Evolutionary conservation across 2,113 vertebrate species (phyloP).

Genomic region (Alectura lathami): DNA sequence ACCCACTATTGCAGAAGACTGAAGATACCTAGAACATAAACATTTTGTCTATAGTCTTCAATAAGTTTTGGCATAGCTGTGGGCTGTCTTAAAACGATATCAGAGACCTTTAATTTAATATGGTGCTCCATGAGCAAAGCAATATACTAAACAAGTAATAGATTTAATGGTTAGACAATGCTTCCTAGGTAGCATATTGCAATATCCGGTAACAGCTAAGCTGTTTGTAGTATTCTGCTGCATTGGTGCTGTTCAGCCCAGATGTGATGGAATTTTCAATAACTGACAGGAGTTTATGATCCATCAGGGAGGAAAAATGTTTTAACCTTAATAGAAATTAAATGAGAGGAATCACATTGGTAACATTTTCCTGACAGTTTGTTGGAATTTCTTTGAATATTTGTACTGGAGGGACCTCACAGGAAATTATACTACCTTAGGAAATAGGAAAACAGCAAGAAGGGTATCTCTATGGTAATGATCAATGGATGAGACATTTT

Average conservation of each 20-base stretch:
- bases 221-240: neutral
- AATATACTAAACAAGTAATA: neutral
- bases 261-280: neutral
- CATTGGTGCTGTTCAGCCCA: neutral
- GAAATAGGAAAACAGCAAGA: neutral
- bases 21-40: neutral
- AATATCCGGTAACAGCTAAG: neutral
- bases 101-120: neutral
- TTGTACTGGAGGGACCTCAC: neutral
- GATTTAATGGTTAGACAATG: neutral
- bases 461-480: neutral
- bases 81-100: neutral
- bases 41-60: neutral
- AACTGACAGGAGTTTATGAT: neutral
- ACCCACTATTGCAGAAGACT: neutral
- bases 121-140: neutral
- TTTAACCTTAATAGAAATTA: neutral
- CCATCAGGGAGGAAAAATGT: neutral
- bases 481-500: neutral
- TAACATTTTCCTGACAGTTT: accelerated
- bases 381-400: neutral
- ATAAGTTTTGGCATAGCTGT: neutral
- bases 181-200: neutral
- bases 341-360: neutral
- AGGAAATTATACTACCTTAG: neutral